Percentiles rank a stretch among this genome's conserved stretches.
Conservation (phyloP, 1,140 invertebrate species). For the Conus ventricosus region DNA sequence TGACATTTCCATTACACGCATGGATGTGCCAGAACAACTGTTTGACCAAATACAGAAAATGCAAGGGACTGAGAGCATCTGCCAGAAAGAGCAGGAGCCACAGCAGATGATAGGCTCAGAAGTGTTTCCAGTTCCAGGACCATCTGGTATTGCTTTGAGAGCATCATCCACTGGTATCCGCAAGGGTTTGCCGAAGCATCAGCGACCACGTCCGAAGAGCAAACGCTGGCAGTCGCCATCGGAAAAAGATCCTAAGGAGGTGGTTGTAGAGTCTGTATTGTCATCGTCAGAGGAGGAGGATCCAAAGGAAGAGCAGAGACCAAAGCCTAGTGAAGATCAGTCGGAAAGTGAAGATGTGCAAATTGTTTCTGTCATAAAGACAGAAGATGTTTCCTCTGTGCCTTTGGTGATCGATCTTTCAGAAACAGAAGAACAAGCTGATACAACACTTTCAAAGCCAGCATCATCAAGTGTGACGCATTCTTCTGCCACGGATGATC, state of each 20-base stretch:
- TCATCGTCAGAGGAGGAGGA: neutral
- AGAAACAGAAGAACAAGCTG: neutral
- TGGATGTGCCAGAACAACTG: conserved; percentile 45
- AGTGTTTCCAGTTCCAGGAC: neutral
- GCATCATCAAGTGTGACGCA: neutral
- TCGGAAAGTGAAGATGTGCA: neutral
- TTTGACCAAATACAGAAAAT: conserved; percentile 23
- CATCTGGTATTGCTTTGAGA: neutral
- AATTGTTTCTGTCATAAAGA: neutral
- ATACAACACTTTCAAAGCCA: too few relatives aligned
- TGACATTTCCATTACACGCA: conserved; percentile 47
- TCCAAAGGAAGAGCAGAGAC: neutral
- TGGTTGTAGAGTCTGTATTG: neutral
- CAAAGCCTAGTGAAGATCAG: neutral
- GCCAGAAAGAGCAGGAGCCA: neutral
- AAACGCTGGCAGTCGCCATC: neutral
- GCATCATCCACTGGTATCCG: neutral
- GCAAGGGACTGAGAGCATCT: neutral
- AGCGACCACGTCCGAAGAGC: neutral
- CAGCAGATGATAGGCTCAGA: neutral
- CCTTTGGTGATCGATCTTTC: neutral
- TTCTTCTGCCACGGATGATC: neutral
- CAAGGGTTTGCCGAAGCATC: neutral
- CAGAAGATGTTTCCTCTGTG: neutral
- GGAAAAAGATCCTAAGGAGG: neutral